phyloP scores from a whole-genome alignment of 2,797 vertebrate species.

The Lateolabrax maculatus region DNA sequence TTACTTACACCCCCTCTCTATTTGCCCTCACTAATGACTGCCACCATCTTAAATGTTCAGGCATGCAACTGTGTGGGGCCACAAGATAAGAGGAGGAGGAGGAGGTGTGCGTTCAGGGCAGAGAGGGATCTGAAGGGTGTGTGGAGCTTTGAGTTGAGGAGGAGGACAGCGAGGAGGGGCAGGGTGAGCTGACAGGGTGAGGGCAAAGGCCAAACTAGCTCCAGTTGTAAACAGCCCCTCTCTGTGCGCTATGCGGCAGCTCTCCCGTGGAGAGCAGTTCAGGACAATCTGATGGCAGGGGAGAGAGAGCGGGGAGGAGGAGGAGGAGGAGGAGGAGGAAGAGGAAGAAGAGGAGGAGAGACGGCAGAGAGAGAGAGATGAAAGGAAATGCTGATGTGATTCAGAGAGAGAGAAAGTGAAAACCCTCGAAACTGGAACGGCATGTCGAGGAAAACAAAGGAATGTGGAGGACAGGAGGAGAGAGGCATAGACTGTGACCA shows the following conservation, averaged over 20 bases:
- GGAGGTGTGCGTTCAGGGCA: constrained; percentile 1
- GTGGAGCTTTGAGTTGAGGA: constrained; percentile 21
- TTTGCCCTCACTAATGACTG: constrained; percentile 39
- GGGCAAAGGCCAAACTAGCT: constrained; percentile 48
- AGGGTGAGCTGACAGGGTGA: constrained; percentile 12
- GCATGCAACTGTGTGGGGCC: constrained; percentile 31
- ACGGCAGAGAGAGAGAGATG: not conserved
- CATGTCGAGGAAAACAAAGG: constrained; percentile 56
- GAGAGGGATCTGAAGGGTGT: constrained; percentile 33
- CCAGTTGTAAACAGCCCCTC: constrained; percentile 47
- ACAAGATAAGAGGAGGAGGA: constrained; percentile 19
- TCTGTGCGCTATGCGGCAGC: constrained; percentile 14
- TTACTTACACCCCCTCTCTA: constrained; percentile 11
- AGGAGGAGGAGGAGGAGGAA: not conserved
- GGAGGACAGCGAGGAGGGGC: not conserved
- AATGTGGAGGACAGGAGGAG: constrained; percentile 34
- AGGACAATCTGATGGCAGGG: constrained; percentile 29
- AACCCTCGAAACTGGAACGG: constrained; percentile 42
- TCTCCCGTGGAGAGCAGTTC: constrained; percentile 14
- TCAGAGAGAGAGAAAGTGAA: constrained; percentile 42
- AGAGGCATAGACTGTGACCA: constrained; percentile 27
- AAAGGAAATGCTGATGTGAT: constrained; percentile 51
- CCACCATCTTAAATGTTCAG: constrained; percentile 41
- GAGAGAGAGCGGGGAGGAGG: not conserved
- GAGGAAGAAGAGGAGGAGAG: not conserved